Percentiles rank a stretch among this genome's conserved stretches.
phyloP scores from a whole-genome alignment of 2,113 vertebrate species.

The Vanacampus margaritifer region DNA sequence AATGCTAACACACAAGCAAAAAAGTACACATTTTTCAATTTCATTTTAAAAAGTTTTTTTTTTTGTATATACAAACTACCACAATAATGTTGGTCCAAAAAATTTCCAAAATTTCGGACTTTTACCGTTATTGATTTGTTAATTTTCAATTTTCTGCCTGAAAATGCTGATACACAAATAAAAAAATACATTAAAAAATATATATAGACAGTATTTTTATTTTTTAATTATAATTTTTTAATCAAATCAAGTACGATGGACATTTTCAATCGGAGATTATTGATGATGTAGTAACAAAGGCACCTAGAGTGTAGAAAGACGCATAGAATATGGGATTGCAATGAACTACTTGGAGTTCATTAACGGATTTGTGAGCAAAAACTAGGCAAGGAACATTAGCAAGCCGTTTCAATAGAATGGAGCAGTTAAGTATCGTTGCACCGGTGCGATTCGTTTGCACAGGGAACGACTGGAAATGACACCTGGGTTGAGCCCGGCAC shows the following conservation, averaged over 20 bases:
- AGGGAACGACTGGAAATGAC: constrained; percentile 30
- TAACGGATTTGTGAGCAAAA: background rate
- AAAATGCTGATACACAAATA: too few relatives aligned
- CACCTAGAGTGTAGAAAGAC: background rate
- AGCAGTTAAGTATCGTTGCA: background rate
- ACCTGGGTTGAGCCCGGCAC: constrained; percentile 39
- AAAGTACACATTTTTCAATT: too few relatives aligned
- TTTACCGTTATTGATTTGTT: background rate
- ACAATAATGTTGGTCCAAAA: too few relatives aligned
- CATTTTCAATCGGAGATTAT: background rate
- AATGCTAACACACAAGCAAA: too few relatives aligned
- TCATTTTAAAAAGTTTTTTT: too few relatives aligned
- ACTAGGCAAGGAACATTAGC: background rate
- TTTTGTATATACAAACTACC: too few relatives aligned
- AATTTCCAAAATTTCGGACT: background rate
- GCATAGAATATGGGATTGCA: background rate
- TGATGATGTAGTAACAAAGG: background rate
- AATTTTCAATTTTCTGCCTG: too few relatives aligned
- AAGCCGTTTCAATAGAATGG: background rate
- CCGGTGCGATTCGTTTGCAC: background rate
- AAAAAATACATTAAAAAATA: too few relatives aligned
- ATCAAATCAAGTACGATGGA: too few relatives aligned
- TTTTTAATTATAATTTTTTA: too few relatives aligned
- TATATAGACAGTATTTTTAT: too few relatives aligned
- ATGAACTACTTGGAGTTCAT: background rate